Conservation (phyloP, 2,113 vertebrate genomes). For the Trematomus loennbergii region DNA sequence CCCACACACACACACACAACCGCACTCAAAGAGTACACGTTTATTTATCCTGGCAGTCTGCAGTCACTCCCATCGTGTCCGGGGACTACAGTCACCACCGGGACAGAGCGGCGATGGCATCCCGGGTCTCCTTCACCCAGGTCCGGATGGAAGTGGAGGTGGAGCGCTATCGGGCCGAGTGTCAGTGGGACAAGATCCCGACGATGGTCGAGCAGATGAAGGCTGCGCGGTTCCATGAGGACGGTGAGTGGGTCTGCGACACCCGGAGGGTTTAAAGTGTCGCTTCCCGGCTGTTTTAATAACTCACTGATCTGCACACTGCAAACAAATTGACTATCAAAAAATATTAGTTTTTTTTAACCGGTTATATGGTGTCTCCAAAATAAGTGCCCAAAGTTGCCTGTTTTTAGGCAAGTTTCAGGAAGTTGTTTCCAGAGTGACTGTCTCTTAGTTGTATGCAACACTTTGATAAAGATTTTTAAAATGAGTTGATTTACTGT, state of each 20-base stretch:
- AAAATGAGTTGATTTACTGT: background rate
- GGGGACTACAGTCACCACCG: constrained; percentile 78
- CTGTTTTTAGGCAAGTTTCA: constrained; percentile 1
- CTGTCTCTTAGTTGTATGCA: background rate
- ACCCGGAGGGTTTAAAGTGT: background rate
- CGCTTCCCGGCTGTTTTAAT: background rate
- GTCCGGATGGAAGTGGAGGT: constrained; percentile 82
- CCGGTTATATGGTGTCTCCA: too few species aligned
- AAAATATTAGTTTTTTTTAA: too few species aligned
- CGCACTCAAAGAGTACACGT: constrained; percentile 49
- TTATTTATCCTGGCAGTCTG: constrained; percentile 72
- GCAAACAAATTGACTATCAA: background rate
- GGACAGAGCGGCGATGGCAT: constrained; percentile 80
- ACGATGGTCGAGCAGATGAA: constrained; percentile 80
- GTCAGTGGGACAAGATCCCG: constrained; percentile 84
- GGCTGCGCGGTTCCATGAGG: constrained; percentile 79
- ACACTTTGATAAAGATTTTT: background rate
- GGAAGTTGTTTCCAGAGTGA: constrained; percentile 21
- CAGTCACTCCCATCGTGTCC: constrained; percentile 82
- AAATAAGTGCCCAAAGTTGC: background rate
- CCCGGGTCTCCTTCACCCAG: constrained; percentile 83
- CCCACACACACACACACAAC: background rate
- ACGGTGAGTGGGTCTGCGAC: constrained; percentile 75
- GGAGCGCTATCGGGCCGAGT: constrained; percentile 84
- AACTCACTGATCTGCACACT: background rate